Percentiles rank a stretch among this genome's conserved stretches.
phyloP scores from a whole-genome alignment of 1,140 invertebrate genomes.

The Lepidurus couesii region DNA sequence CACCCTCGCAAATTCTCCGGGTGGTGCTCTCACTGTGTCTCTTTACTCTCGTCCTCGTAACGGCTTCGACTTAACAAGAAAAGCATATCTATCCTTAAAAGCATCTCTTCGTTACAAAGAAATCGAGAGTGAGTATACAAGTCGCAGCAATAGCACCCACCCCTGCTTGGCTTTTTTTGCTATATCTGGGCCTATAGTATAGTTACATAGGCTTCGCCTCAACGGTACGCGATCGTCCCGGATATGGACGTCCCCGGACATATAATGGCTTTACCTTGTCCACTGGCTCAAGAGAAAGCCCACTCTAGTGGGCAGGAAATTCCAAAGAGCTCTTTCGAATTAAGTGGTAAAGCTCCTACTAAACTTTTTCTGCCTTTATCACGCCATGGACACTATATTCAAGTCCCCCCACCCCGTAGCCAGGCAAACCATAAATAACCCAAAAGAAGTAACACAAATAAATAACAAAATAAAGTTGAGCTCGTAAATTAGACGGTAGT shows the following conservation, averaged over 20 bases:
- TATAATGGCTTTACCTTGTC: constrained; percentile 22
- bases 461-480: background rate
- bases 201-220: background rate
- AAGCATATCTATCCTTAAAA: constrained; percentile 22
- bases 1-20: background rate
- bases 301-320: background rate
- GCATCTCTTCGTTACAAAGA: constrained; percentile 13
- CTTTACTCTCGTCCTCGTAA: background rate
- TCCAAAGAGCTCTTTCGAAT: constrained; percentile 18
- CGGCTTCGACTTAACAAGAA: constrained; percentile 17
- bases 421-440: no score
- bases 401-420: no score
- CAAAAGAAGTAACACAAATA: background rate
- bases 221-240: constrained; percentile 6
- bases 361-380: no score
- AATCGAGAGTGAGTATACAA: constrained; percentile 19
- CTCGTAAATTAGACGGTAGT: background rate
- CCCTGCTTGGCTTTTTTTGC: background rate
- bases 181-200: background rate
- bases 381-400: no score
- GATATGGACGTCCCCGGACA: constrained; percentile 20
- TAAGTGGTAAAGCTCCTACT: background rate
- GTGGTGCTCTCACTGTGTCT: background rate
- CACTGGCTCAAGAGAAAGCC: constrained; percentile 6
- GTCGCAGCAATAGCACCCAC: background rate